These are phyloP conservation scores for Sternotherus odoratus DNA, from an alignment of 2,797 vertebrate species.

Conservation along the genomic window DNA sequence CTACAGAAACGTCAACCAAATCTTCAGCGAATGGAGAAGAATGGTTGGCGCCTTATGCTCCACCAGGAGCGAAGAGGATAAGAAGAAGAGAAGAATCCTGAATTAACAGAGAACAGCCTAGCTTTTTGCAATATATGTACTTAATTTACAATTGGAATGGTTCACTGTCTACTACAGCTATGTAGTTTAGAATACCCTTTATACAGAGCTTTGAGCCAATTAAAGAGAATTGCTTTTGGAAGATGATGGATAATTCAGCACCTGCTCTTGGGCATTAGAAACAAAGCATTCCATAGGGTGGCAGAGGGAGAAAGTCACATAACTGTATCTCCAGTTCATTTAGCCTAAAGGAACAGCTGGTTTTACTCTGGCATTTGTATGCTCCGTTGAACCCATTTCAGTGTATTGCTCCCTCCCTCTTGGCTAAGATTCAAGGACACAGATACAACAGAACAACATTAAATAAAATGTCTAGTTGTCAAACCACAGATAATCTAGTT, in stretches of 20 bases:
- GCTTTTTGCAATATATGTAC: not conserved
- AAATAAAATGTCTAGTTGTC: conserved; percentile 6
- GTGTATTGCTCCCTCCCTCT: not conserved
- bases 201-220: fast-evolving
- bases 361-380: fast-evolving
- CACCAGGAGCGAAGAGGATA: too few relatives aligned
- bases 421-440: not conserved
- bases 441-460: not conserved
- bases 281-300: not conserved
- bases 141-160: not conserved
- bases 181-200: fast-evolving
- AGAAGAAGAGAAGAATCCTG: too few relatives aligned
- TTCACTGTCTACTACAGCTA: fast-evolving
- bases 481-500: conserved; percentile 18
- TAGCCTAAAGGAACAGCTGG: conserved; percentile 15
- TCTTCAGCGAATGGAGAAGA: too few relatives aligned
- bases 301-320: not conserved
- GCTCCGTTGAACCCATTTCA: not conserved
- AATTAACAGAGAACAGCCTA: not conserved
- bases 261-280: not conserved
- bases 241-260: not conserved
- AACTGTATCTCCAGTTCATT: not conserved
- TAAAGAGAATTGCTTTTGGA: not conserved
- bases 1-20: too few relatives aligned
- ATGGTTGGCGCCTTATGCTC: too few relatives aligned